Evolutionary conservation across 2,888 invertebrate genomes (phyloP), one percentile per base, ranked within the genome.

Genomic region (Melitaea athalia): DNA sequence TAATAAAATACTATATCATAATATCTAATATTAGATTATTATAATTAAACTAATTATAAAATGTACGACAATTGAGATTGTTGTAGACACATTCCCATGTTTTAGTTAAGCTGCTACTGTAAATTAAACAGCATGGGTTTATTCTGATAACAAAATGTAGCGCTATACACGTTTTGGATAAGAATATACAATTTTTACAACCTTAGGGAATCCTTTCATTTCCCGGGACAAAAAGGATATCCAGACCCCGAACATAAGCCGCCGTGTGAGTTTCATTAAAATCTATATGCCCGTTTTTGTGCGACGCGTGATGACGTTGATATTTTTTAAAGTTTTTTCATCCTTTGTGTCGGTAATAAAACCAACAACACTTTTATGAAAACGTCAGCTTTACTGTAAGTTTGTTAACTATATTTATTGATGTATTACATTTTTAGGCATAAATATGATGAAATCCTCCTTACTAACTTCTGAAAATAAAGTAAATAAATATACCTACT

Each of bases 1-100:
- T 5, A 5, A 38, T 38, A 38, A 5, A 38, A 38, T 38, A 38
- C 8, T 38, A 7, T 8, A 38, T 7, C 15, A 42, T 15, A 42
- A 15, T 57, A 8, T 14, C 33, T 17, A n/a, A 15, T 42, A 15
- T 57, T 57, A 57, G 57, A n/a, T 3, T 57, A 3, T 15, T 57
- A 57, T 57, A 42, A 42, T 57, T 10, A 15, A 57, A 49, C 47
- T 55, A 55, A 55, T 55, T 33, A 55, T 55, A 33, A 33, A n/a
- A 55, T 33, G 15, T 38, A 42, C 5, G 42, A 11, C 15, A 3
- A 42, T 57, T 57, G 0, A 15, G 15, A 42, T 42, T 42, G n/a
- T 15, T 57, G 10, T 4, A 11, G 10, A 42, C 10, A 17, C n/a
- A 31, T 14, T 14, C 1, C 4, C 12, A 55, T 33, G 33, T 55